Conservation (phyloP, 1,140 invertebrate genomes). For the Penaeus japonicus region DNA sequence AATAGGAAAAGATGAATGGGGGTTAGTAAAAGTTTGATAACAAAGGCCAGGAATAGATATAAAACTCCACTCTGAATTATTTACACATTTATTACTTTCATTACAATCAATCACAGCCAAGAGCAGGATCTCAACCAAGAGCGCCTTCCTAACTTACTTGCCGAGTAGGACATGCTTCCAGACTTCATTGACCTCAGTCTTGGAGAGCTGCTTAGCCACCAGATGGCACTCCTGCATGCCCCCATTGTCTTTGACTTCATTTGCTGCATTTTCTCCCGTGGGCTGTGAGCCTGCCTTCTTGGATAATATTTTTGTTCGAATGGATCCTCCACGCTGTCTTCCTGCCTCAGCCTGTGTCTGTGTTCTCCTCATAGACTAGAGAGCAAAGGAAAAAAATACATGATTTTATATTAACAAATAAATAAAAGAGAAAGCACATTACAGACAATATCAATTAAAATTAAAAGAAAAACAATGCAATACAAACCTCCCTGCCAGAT, state of each 20-base stretch:
- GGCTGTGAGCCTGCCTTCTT: background rate
- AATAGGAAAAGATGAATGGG: no score
- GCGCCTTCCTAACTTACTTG: slow-evolving; percentile 4
- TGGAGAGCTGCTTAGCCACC: slow-evolving; percentile 13
- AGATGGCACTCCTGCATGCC: slow-evolving; percentile 46
- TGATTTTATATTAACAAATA: background rate
- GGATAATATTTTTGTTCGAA: background rate
- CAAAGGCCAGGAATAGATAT: no score
- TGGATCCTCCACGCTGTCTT: background rate
- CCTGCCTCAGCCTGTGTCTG: background rate
- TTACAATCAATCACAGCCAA: no score
- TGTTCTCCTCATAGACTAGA: background rate
- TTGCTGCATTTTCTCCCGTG: slow-evolving; percentile 20
- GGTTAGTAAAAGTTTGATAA: no score
- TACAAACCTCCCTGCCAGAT: background rate
- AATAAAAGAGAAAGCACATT: background rate
- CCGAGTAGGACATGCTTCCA: slow-evolving; percentile 32
- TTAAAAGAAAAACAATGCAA: background rate
- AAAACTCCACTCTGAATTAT: no score
- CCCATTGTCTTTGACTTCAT: slow-evolving; percentile 15
- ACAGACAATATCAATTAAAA: background rate
- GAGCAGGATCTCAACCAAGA: no score
- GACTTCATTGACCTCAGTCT: slow-evolving; percentile 27
- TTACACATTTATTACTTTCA: no score
- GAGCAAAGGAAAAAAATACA: background rate